Evolutionary conservation across 37 sponge, comb jelly and placozoan species (phyloP).

Genomic region (Hormiphora californensis): DNA sequence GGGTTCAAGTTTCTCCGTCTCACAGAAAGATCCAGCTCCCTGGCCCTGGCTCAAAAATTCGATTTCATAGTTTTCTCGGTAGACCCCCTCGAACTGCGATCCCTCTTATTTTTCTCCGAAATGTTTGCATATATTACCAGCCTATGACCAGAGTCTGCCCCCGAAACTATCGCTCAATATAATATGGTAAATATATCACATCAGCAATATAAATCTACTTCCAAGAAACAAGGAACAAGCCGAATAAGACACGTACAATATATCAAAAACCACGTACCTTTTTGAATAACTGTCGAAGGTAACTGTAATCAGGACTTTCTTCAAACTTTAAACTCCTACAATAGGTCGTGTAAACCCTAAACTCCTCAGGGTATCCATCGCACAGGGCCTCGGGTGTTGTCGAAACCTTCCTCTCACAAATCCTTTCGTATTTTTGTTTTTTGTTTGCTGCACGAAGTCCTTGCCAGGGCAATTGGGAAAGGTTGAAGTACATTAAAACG

Average conservation of each 20-base stretch:
- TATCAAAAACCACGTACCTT: slow-evolving; percentile 62
- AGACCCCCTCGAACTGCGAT: too few species aligned
- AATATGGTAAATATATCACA: neutral
- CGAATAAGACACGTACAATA: too few species aligned
- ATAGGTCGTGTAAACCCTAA: slow-evolving; percentile 84
- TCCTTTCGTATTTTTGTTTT: slow-evolving; percentile 98
- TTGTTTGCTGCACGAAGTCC: slow-evolving; percentile 85
- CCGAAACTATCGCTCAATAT: too few species aligned
- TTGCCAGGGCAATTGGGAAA: slow-evolving; percentile 95
- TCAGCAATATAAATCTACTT: neutral
- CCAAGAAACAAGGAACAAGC: too few species aligned
- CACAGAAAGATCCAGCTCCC: too few species aligned
- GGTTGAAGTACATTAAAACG: slow-evolving; percentile 96
- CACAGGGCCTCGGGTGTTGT: slow-evolving; percentile 93
- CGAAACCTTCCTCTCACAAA: slow-evolving; percentile 90
- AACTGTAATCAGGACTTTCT: slow-evolving; percentile 93
- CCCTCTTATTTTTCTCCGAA: too few species aligned
- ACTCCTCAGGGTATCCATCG: slow-evolving; percentile 88
- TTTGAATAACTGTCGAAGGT: slow-evolving; percentile 88
- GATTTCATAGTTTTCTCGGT: too few species aligned
- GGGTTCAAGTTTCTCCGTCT: too few species aligned
- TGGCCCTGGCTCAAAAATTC: too few species aligned
- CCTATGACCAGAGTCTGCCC: too few species aligned
- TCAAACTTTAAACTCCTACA: slow-evolving; percentile 89
- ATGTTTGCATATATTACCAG: too few species aligned